Evolutionary conservation across 2,113 vertebrate genomes (phyloP), one percentile per base, ranked within the genome.

Genomic region (Hipposideros armiger): DNA sequence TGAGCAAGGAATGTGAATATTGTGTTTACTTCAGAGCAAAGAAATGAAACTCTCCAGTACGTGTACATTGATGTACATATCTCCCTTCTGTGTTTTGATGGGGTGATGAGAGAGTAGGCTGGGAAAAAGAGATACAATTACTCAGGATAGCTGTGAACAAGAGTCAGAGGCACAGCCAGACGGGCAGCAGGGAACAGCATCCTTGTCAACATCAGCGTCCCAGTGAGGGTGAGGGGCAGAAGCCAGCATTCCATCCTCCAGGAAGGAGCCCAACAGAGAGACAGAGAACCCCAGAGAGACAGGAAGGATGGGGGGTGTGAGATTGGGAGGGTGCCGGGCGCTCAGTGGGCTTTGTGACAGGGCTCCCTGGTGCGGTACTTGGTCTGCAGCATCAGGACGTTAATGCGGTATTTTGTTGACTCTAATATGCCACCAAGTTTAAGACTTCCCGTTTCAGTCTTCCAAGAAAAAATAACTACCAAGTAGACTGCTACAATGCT

Each of bases 11-110:
- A 74, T 87, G 36, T 80, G 47, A 69, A 82, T 74, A 52, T 26
- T 91, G 67, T 66, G 40, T 85, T 94, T 64, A 16, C 32, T 91
- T 96, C 45, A 70, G 67, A 86, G 32, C n/a, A 69, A 17, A 84
- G 56, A 66, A 64, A 20, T 69, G 16, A 62, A 62, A 62, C 32
- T 60, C 7, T 62, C 72, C 5, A 22, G 11, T n/a, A 7, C 67
- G 22, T 89, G 16, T 42, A 14, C 7, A 9, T 54, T 0, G 0
- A 19, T 60, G 32, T 56, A 2, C 66, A 0, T 76, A 16, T 78
- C 28, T 82, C 30, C 17, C 11, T 69, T 58, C 20, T 54, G 22
- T 66, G 8, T 70, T 77, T 72, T 45, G 60, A 66, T 93, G 42
- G 74, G 64, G 85, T 56, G 56, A 11, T 87, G 40, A 56, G 73